Base-by-base conservation (phyloP, 2,888 invertebrate genomes). In the Lochmaea capreae region DNA sequence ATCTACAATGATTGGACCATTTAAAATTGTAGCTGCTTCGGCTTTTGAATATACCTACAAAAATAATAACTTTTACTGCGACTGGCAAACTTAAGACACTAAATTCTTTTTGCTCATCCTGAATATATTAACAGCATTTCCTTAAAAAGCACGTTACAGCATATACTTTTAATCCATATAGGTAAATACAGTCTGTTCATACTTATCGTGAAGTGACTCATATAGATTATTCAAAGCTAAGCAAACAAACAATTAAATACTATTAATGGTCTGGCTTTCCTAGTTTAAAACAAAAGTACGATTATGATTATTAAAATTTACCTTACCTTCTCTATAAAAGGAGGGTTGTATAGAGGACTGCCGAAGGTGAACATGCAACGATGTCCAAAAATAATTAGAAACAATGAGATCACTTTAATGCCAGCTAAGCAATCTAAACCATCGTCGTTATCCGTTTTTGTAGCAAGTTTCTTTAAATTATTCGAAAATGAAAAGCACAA, bases 1-100 rank as follows among this genome's bases (percentile, higher is more conserved):
- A 79, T 93, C 93, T 39, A 93, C 93, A 16, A 93, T 88, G 6
- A 93, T 86, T 3, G 92, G 89, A 75, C 92, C 92, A 86, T 92
- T 93, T 69, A 91, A 83, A 82, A 92, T 88, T 69, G 91, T 89
- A 0, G 80, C 78, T 0, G 81, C 80, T 73, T 83, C 82, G 1
- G 81, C 72, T 76, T 76, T 82, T 16, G 76, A 76, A 72, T 84
- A 84, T 54, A 82, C 71, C 83, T 83, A 71, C 57, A 63, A 80
- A 78, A 18, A 57, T 69, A 62, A 57, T 46, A 12, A 46, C 11
- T 11, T 14, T 12, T 1, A 46, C 3, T 12, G 46, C 5, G 11
- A 46, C 14, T 3, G 46, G 5, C 46, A 22, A 22, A 22, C 22
- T 22, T 22, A 3, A 22, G 22, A 22, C 22, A 46, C 14, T 14